phyloP scores from a whole-genome alignment of 2,797 vertebrate species.

The Anguilla obscura region DNA sequence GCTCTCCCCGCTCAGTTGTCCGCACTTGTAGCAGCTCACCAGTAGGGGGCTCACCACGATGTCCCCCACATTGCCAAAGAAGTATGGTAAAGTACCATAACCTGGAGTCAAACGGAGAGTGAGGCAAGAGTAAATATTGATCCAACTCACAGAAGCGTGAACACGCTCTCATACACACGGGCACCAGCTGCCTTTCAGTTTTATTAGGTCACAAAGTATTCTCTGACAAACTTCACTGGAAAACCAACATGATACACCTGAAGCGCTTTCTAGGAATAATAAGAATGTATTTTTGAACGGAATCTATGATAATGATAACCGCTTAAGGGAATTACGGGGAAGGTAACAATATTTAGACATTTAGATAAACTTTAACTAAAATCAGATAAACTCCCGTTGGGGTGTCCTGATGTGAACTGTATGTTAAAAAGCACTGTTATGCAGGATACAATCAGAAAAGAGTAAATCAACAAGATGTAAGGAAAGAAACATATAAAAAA shows the following conservation, averaged over 20 bases:
- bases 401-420: not conserved
- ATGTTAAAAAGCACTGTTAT: not conserved
- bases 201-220: not conserved
- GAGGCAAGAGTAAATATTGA: not conserved
- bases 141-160: not conserved
- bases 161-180: not conserved
- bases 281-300: not conserved
- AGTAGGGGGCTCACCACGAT: constrained; percentile 96
- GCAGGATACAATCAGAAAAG: not conserved
- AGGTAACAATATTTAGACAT: not conserved
- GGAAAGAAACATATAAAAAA: not conserved
- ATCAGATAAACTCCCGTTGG: not conserved
- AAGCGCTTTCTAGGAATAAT: not conserved
- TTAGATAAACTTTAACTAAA: not conserved
- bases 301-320: not conserved
- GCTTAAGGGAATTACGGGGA: not conserved
- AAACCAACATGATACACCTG: not conserved
- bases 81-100: constrained; percentile 96
- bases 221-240: not conserved
- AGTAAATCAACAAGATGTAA: not conserved
- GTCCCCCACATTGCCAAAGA: constrained; percentile 96
- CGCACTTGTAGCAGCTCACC: constrained; percentile 93
- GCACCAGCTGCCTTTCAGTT: not conserved
- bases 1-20: constrained; percentile 84
- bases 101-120: constrained; percentile 68